Evolutionary conservation across 2,113 vertebrate genomes (phyloP).

Genomic region (Nothocercus julius): DNA sequence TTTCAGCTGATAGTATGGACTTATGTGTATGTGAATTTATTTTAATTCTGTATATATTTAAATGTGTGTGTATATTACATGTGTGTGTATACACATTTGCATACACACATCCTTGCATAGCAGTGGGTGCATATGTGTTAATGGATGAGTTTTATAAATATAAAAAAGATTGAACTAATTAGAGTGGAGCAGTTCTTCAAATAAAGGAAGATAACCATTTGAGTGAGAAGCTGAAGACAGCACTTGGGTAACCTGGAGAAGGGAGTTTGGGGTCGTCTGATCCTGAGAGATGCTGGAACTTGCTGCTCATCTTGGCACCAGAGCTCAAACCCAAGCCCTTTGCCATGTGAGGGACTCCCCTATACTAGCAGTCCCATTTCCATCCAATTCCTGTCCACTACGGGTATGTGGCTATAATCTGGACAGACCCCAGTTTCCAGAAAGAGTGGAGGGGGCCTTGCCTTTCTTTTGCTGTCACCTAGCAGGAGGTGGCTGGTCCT

Average conservation of each 20-base stretch:
- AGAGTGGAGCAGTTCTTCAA: background rate
- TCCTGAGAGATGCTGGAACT: fast-evolving
- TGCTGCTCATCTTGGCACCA: fast-evolving
- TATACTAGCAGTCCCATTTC: background rate
- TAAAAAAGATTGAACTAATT: background rate
- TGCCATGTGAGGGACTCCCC: background rate
- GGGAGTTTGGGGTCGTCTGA: background rate
- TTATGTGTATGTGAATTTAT: background rate
- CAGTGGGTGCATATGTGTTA: background rate
- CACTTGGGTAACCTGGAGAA: background rate
- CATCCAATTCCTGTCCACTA: background rate
- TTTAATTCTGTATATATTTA: background rate
- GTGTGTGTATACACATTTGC: background rate
- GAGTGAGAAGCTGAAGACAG: fast-evolving
- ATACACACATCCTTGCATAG: background rate
- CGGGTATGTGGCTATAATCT: background rate
- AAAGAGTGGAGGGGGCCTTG: background rate
- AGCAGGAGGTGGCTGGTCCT: background rate
- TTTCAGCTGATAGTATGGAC: background rate
- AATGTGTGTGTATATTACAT: background rate
- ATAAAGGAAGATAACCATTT: background rate
- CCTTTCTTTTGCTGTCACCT: background rate
- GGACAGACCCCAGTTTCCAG: background rate
- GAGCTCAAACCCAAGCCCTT: background rate
- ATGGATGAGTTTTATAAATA: background rate